A percentile compares a stretch with the other conserved stretches of the same genome.
Evolutionary conservation across 1,140 invertebrate genomes (phyloP).

Genomic region (Drosophila lacertosa): DNA sequence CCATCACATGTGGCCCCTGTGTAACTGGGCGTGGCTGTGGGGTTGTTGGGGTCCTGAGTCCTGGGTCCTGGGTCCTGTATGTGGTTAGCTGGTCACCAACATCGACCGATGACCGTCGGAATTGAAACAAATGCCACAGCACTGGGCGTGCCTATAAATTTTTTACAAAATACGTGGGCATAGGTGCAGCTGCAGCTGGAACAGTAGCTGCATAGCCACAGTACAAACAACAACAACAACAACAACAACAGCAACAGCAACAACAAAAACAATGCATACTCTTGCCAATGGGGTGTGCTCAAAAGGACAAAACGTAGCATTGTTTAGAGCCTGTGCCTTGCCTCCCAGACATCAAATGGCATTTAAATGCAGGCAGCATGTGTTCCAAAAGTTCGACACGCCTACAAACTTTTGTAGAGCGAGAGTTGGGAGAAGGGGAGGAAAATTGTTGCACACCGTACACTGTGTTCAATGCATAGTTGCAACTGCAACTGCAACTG

Average conservation of each 20-base stretch:
- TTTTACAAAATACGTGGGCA: constrained; percentile 77
- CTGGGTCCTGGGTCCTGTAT: background rate
- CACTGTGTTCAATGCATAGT: background rate
- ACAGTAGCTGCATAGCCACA: constrained; percentile 2
- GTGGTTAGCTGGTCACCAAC: constrained; percentile 33
- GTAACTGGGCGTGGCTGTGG: background rate
- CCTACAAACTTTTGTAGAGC: background rate
- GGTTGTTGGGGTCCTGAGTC: background rate
- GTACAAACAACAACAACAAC: constrained; percentile 31
- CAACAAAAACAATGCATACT: constrained; percentile 4
- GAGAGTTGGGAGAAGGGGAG: background rate
- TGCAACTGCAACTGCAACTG: background rate
- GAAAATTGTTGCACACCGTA: background rate
- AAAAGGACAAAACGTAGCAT: constrained; percentile 72
- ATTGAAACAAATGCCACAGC: constrained; percentile 79
- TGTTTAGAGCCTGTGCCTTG: constrained; percentile 61
- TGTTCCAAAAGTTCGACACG: constrained; percentile 13
- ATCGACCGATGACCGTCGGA: constrained; percentile 35
- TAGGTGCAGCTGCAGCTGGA: constrained; percentile 57
- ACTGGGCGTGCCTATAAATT: constrained; percentile 77
- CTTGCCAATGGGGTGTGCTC: constrained; percentile 36
- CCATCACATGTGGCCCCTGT: too few species aligned
- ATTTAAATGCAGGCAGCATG: constrained; percentile 68
- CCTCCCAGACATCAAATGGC: constrained; percentile 58
- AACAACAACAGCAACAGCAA: too few species aligned